Evolutionary conservation across 2,797 vertebrate genomes (phyloP), one percentile per base, ranked within the genome.

Genomic region (Tokudaia muenninki): DNA sequence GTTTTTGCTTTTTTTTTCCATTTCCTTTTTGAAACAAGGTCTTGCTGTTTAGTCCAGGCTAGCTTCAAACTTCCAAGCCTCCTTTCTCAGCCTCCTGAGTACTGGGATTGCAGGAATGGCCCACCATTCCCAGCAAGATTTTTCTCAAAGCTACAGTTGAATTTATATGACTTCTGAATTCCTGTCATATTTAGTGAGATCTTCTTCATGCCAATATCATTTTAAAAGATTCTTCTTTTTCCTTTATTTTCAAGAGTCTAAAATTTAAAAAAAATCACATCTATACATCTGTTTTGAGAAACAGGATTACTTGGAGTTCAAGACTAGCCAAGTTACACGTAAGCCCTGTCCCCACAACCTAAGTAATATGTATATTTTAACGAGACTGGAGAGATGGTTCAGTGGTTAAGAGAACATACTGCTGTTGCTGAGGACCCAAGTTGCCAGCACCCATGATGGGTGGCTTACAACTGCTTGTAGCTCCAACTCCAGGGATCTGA

Each of bases 161-260:
- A 57, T 91, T 83, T 65, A 92, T 52, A 88, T 57, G 61, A 19
- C 67, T 70, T 95, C 9, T 90, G 90, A 83, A 70, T 87, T 77
- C 77, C 31, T 84, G 6, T 90, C 41, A n/a, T 77, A 81, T 47
- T 82, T 93, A 91, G n/a, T 86, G 81, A 80, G 21, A 19, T 90
- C n/a, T 79, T 92, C 19, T 34, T 47, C 55, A 16, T 87, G n/a
- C 50, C 31, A 74, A 63, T 83, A 31, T 55, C 57, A 79, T 79
- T 87, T 92, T 52, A n/a, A 93, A 83, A 90, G 34, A 80, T 87
- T 72, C 12, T 92, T 52, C 44, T 57, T 79, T 86, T 87, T 41
- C 65, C 67, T 55, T 31, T 52, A 55, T 22, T 70, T 82, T 90
- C 84, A 86, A 78, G 61, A 41, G n/a, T 87, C 77, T 94, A 86